Conservation (phyloP, 2,113 vertebrate genomes). For the Scatophagus argus region DNA sequence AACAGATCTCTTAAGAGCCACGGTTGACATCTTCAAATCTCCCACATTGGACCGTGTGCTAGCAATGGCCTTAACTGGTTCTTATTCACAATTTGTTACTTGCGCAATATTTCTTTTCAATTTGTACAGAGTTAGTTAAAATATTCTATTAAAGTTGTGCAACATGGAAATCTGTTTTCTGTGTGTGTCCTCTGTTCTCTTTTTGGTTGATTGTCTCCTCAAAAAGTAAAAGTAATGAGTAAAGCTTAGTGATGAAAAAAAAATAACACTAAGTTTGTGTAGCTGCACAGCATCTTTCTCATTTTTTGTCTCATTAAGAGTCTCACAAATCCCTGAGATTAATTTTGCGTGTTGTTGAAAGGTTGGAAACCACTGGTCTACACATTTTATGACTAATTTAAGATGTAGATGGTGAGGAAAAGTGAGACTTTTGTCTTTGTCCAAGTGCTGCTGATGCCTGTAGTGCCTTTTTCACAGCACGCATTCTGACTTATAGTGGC, state of each 20-base stretch:
- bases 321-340: neutral
- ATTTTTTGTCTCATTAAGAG: neutral
- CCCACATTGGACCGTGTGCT: slow-evolving; percentile 87
- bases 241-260: neutral
- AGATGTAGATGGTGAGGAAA: neutral
- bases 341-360: neutral
- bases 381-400: neutral
- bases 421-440: neutral
- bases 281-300: neutral
- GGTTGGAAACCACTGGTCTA: neutral
- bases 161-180: slow-evolving; percentile 74
- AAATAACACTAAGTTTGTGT: neutral
- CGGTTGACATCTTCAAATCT: slow-evolving; percentile 82
- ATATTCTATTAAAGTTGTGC: slow-evolving; percentile 99
- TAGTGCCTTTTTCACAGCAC: no score
- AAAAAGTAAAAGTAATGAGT: neutral
- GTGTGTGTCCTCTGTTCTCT: neutral
- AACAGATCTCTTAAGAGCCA: slow-evolving; percentile 71
- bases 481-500: neutral
- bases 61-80: slow-evolving; percentile 92
- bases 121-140: slow-evolving; percentile 98
- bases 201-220: neutral
- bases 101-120: slow-evolving; percentile 93
- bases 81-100: slow-evolving; percentile 90
- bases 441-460: no score